Conservation (phyloP, 1,140 invertebrate genomes). For the Bombus terrestris region DNA sequence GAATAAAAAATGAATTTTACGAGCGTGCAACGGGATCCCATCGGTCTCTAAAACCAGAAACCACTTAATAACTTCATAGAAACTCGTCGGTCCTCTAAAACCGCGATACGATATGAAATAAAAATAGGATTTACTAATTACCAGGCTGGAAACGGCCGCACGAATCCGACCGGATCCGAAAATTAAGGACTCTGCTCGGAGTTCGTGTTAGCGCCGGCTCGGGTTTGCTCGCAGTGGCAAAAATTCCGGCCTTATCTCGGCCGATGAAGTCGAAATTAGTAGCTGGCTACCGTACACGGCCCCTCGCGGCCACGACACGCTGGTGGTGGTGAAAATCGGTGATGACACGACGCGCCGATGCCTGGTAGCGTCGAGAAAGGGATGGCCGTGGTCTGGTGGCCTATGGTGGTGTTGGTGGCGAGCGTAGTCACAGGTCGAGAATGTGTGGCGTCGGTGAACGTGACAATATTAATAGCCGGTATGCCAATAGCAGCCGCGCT, state of each 20-base stretch:
- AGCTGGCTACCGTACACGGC: constrained; percentile 79
- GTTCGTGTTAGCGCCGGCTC: constrained; percentile 52
- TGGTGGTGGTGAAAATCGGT: constrained; percentile 43
- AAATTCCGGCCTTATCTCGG: constrained; percentile 80
- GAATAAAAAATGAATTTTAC: neutral
- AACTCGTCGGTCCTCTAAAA: neutral
- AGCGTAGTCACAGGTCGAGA: constrained; percentile 15
- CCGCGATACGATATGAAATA: constrained; percentile 5
- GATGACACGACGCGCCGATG: constrained; percentile 4
- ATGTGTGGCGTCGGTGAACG: constrained; percentile 40
- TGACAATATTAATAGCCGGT: constrained; percentile 54
- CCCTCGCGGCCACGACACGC: constrained; percentile 55
- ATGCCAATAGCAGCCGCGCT: constrained; percentile 40
- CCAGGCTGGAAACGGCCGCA: constrained; percentile 32
- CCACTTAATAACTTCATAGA: constrained; percentile 31
- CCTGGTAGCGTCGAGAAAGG: constrained; percentile 21
- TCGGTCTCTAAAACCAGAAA: too few species aligned
- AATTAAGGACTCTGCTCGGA: constrained; percentile 50
- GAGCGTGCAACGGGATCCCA: neutral
- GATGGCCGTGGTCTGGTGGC: neutral
- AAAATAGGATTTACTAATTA: constrained; percentile 38
- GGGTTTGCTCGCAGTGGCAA: constrained; percentile 70
- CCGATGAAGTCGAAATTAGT: constrained; percentile 82
- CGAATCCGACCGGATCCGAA: constrained; percentile 18
- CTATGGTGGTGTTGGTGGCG: neutral